phyloP scores from a whole-genome alignment of 1,140 invertebrate genomes.

The Sinella curviseta region DNA sequence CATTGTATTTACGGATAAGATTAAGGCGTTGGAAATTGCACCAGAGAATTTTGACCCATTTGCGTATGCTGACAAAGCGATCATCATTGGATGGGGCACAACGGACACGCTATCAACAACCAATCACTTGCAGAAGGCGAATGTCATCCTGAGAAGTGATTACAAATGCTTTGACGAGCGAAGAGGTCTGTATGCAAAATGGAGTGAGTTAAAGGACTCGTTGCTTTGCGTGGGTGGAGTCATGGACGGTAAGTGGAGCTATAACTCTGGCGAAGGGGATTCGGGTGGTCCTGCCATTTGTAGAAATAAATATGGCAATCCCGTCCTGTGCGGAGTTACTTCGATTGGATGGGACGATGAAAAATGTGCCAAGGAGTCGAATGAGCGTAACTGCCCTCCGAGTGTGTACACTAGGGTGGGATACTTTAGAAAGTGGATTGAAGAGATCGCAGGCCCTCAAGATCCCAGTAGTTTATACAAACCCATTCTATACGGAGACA shows the following conservation, averaged over 20 bases:
- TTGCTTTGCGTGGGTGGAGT: neutral
- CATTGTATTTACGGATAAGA: neutral
- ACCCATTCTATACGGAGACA: neutral
- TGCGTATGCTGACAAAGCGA: neutral
- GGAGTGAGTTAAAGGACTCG: neutral
- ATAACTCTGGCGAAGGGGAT: neutral
- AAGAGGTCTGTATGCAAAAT: neutral
- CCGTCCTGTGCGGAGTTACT: neutral
- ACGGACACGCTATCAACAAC: neutral
- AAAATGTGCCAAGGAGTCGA: neutral
- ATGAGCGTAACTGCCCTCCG: neutral
- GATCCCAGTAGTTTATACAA: neutral
- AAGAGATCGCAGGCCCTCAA: neutral
- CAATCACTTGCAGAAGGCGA: neutral
- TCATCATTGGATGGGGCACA: neutral
- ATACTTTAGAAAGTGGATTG: neutral
- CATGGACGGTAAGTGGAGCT: neutral
- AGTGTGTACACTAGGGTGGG: neutral
- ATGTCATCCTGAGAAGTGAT: neutral
- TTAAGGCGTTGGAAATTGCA: neutral
- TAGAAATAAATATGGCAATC: neutral
- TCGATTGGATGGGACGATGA: neutral
- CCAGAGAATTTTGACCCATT: neutral
- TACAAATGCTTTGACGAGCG: neutral
- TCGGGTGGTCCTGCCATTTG: constrained; percentile 14